Evolutionary conservation across 2,113 vertebrate species (phyloP).

Genomic region (Willisornis vidua): DNA sequence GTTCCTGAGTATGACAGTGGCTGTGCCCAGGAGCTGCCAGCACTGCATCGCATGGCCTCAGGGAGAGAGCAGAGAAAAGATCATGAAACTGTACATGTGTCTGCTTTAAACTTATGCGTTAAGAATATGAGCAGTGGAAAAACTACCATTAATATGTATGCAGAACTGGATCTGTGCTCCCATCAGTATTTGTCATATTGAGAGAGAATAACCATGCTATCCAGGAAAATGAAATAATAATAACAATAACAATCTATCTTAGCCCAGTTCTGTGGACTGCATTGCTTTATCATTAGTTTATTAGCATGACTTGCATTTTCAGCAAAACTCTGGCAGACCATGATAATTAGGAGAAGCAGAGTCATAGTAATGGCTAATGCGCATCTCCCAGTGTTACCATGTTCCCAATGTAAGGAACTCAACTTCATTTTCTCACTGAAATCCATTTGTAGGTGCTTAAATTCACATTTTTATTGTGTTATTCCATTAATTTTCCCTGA

Average conservation of each 20-base stretch:
- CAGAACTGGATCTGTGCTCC: not conserved
- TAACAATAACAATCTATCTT: not conserved
- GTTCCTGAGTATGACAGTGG: not conserved
- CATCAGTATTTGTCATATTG: not conserved
- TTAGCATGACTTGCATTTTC: not conserved
- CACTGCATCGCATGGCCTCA: not conserved
- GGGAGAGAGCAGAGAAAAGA: not conserved
- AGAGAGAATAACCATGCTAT: not conserved
- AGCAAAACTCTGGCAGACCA: not conserved
- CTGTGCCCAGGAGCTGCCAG: constrained; percentile 9
- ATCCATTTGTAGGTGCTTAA: not conserved
- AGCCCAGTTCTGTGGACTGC: not conserved
- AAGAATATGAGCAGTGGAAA: not conserved
- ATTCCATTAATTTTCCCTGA: not conserved
- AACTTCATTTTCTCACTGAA: not conserved
- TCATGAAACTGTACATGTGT: not conserved
- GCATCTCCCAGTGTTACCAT: not conserved
- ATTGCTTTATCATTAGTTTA: not conserved
- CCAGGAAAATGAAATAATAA: not conserved
- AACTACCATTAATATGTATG: not conserved
- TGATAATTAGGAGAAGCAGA: not conserved
- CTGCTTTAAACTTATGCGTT: not conserved
- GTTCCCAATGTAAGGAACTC: not conserved
- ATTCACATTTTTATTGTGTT: not conserved
- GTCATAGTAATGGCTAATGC: not conserved